Conservation (phyloP, 2,797 vertebrate genomes). For the Phrynocephalus guinanensis region DNA sequence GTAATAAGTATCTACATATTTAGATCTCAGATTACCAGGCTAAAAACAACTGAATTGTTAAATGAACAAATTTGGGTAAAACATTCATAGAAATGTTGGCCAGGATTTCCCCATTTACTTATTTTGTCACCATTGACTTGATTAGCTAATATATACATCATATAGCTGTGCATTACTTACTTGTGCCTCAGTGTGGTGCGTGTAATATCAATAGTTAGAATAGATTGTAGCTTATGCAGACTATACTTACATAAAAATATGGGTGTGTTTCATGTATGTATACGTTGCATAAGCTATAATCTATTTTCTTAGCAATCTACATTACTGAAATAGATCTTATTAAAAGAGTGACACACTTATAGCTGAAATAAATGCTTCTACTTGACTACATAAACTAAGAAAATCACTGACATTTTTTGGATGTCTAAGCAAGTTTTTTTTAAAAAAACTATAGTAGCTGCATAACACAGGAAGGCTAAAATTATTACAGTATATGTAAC, state of each 20-base stretch:
- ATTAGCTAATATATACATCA: no score
- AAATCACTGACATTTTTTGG: neutral
- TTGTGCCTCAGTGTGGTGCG: no score
- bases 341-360: neutral
- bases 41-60: neutral
- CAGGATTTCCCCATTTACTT: neutral
- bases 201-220: neutral
- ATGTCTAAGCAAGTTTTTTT: slow-evolving; percentile 7
- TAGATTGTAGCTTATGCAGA: no score
- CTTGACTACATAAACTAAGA: neutral
- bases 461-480: neutral
- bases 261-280: no score
- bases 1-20: neutral
- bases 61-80: neutral
- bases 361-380: neutral
- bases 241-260: neutral
- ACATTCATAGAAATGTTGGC: neutral
- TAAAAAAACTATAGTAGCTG: slow-evolving; percentile 2
- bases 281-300: no score
- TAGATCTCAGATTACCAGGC: neutral
- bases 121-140: no score
- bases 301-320: neutral
- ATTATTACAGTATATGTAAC: neutral
- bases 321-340: neutral
- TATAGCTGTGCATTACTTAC: no score